Evolutionary conservation across 1,140 invertebrate genomes (phyloP), one percentile per base, ranked within the genome.

Genomic region (Periplaneta americana): DNA sequence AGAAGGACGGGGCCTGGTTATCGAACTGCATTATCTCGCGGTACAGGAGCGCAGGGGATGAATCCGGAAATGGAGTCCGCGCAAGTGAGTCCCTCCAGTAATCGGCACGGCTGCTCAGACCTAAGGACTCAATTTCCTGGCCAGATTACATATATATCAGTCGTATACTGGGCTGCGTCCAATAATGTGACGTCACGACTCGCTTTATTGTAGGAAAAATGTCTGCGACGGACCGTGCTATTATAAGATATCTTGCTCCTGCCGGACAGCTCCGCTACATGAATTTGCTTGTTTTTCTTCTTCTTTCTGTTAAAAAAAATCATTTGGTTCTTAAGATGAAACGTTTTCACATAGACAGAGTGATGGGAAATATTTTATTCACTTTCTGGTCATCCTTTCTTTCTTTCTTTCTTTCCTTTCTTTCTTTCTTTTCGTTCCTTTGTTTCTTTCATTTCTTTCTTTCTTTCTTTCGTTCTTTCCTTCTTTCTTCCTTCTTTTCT

Each of bases 71-170:
- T 77, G 75, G 75, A 77, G 75, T 77, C 75, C 75, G 33, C 8
- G 75, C 33, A 22, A 36, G 75, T 11, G 22, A 36, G 33, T 22
- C 75, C 31, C 33, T 77, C 75, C 33, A 28, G 75, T 36, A 36
- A 36, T 36, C 75, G 35, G 35, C 35, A n/a, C 17, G 22, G 33
- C 33, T 34, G 35, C 75, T 77, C 75, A 28, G 33, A 77, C 31
- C 48, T 9, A 77, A 77, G 13, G 75, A 34, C 75, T 77, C 75
- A 77, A 77, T 77, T 77, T 77, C 75, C 75, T 77, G 33, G 22
- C 32, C 75, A 77, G 75, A 77, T 77, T 77, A 77, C 75, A 66
- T 66, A 66, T n/a, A n/a, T n/a, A n/a, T n/a, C n/a, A n/a, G 37
- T 11, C 37, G 11, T 66, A 28, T 66, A 66, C 48, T 66, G 48